A percentile compares a stretch with the other conserved stretches of the same genome.
phyloP scores from a whole-genome alignment of 2,113 vertebrate species.

The Perca fluviatilis region DNA sequence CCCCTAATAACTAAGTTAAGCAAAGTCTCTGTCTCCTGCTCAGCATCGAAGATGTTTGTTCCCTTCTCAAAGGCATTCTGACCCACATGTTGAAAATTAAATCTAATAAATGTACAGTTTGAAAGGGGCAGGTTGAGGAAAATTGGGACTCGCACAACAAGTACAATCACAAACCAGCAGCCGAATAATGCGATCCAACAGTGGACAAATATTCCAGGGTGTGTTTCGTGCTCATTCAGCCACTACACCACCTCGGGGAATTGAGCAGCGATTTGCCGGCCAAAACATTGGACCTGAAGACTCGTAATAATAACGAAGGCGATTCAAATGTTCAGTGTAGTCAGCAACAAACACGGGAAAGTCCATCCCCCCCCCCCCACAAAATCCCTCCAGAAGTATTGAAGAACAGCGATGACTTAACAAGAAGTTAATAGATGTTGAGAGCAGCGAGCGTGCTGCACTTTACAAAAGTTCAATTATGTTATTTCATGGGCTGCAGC shows the following conservation, averaged over 20 bases:
- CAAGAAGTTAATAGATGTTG: slow-evolving; percentile 54
- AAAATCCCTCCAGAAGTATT: slow-evolving; percentile 35
- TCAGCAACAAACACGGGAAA: slow-evolving; percentile 41
- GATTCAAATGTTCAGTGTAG: slow-evolving; percentile 24
- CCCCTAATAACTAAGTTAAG: background rate
- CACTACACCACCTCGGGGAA: slow-evolving; percentile 2
- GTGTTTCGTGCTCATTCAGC: background rate
- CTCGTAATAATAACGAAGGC: slow-evolving; percentile 1
- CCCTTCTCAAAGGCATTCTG: background rate
- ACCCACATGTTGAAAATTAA: background rate
- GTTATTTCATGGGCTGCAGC: slow-evolving; percentile 36
- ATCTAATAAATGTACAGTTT: background rate
- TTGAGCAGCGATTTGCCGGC: background rate
- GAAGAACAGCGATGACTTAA: slow-evolving; percentile 46
- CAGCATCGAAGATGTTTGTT: background rate
- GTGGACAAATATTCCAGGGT: background rate
- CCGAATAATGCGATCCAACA: background rate
- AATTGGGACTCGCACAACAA: background rate
- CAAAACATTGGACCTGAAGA: slow-evolving; percentile 2
- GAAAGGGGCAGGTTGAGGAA: background rate
- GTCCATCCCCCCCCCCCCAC: background rate
- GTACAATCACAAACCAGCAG: background rate
- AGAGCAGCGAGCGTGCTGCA: slow-evolving; percentile 25
- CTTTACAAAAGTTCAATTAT: slow-evolving; percentile 47
- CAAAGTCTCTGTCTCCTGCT: background rate